A percentile compares a stretch with the other conserved stretches of the same genome.
phyloP scores from a whole-genome alignment of 2,113 vertebrate species.

The Oplegnathus fasciatus region DNA sequence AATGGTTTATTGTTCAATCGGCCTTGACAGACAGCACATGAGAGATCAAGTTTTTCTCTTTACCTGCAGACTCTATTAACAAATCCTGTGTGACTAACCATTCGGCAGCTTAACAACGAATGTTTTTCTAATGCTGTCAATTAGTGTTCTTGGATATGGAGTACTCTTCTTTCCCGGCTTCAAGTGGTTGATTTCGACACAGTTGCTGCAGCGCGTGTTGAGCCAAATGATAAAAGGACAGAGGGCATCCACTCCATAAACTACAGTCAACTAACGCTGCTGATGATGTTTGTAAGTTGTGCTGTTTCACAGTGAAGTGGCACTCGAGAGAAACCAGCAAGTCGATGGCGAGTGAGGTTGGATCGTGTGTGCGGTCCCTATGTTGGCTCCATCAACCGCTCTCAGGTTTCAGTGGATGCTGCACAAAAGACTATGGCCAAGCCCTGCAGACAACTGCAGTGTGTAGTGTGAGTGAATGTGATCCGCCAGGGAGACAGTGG shows the following conservation, averaged over 20 bases:
- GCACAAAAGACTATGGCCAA: constrained; percentile 14
- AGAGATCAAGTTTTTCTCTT: not conserved
- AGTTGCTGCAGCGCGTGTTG: not conserved
- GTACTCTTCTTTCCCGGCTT: not conserved
- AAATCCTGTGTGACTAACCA: not conserved
- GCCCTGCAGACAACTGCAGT: constrained; percentile 14
- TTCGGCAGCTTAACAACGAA: not conserved
- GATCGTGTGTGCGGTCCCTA: constrained; percentile 2
- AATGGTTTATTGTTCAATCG: not conserved
- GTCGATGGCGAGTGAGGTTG: not conserved
- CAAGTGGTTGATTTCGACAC: not conserved
- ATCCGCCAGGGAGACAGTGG: constrained; percentile 20
- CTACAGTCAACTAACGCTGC: not conserved
- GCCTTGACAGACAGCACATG: not conserved
- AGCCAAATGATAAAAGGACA: constrained; percentile 3
- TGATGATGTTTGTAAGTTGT: constrained; percentile 21
- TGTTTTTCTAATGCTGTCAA: not conserved
- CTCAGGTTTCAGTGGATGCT: constrained; percentile 35
- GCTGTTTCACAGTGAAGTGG: constrained; percentile 46
- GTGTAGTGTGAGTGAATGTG: constrained; percentile 12
- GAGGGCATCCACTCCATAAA: constrained; percentile 19
- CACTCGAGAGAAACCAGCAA: constrained; percentile 15
- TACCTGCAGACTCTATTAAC: not conserved
- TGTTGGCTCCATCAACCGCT: not conserved
- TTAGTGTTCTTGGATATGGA: not conserved